Evolutionary conservation across 1,140 invertebrate species (phyloP).

Genomic region (Philotrypesis tridentata): DNA sequence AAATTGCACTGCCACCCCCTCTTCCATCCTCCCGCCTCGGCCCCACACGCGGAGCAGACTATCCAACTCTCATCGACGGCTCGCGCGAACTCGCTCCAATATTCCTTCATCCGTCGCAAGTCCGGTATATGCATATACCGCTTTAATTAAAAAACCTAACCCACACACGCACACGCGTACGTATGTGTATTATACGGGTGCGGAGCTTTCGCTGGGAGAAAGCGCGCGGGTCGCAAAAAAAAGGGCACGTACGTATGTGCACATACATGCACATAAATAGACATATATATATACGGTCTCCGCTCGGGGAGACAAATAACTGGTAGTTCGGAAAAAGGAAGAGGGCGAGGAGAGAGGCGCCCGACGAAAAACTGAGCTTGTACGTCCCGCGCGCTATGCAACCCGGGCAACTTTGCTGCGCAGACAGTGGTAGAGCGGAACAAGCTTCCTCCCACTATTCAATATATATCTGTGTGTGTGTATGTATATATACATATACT

Average conservation of each 20-base stretch:
- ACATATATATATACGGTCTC: neutral
- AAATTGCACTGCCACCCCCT: neutral
- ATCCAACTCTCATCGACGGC: slow-evolving; percentile 33
- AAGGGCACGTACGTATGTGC: neutral
- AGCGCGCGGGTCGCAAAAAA: neutral
- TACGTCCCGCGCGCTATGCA: slow-evolving; percentile 60
- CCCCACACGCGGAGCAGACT: too few species aligned
- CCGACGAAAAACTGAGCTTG: slow-evolving; percentile 19
- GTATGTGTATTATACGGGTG: too few species aligned
- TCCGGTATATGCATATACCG: neutral
- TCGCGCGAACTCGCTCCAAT: slow-evolving; percentile 9
- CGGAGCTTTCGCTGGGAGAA: too few species aligned
- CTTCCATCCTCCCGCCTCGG: too few species aligned
- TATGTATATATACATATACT: too few species aligned
- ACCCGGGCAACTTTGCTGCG: slow-evolving; percentile 57
- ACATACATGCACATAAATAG: neutral
- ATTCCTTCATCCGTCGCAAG: slow-evolving; percentile 22
- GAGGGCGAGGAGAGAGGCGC: neutral
- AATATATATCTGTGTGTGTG: slow-evolving; percentile 40
- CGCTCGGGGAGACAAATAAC: neutral
- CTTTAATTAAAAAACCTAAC: slow-evolving; percentile 43
- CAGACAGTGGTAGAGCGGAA: slow-evolving; percentile 57
- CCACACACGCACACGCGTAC: neutral
- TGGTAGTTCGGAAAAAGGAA: neutral
- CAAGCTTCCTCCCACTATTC: neutral